phyloP scores from a whole-genome alignment of 2,888 invertebrate species.

The Chouioia cunea region DNA sequence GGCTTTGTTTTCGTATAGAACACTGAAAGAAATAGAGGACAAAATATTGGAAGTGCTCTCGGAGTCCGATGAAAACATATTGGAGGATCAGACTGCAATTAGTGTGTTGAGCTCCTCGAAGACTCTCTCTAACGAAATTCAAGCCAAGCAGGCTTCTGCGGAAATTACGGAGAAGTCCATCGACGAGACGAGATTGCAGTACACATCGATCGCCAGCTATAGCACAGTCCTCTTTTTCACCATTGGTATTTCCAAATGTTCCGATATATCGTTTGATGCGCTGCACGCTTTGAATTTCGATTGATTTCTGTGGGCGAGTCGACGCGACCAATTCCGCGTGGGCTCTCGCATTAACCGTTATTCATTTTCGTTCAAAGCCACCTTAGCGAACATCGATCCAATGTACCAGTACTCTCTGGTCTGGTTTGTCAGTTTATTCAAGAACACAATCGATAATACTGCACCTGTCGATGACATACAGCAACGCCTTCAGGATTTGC shows the following conservation, averaged over 20 bases:
- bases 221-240: constrained; percentile 93
- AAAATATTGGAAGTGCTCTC: constrained; percentile 87
- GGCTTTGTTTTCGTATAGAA: constrained; percentile 67
- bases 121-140: constrained; percentile 89
- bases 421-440: constrained; percentile 94
- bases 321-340: too few species aligned
- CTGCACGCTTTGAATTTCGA: too few species aligned
- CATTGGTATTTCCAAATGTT: constrained; percentile 73
- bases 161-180: constrained; percentile 92
- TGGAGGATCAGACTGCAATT: constrained; percentile 94
- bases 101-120: constrained; percentile 89
- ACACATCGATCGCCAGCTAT: constrained; percentile 89
- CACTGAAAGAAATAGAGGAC: constrained; percentile 90
- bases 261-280: not conserved
- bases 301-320: too few species aligned
- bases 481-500: constrained; percentile 81
- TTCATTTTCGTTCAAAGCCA: constrained; percentile 70
- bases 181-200: constrained; percentile 85
- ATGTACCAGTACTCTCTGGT: constrained; percentile 97
- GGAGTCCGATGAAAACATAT: constrained; percentile 81
- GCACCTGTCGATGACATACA: constrained; percentile 85
- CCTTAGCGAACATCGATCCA: constrained; percentile 92
- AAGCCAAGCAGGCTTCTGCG: constrained; percentile 89
- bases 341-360: too few species aligned
- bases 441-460: constrained; percentile 87